Percentiles rank a stretch among this genome's conserved stretches.
Evolutionary conservation across 2,113 vertebrate species (phyloP).

Genomic region (Boulengeromyrus knoepffleri): DNA sequence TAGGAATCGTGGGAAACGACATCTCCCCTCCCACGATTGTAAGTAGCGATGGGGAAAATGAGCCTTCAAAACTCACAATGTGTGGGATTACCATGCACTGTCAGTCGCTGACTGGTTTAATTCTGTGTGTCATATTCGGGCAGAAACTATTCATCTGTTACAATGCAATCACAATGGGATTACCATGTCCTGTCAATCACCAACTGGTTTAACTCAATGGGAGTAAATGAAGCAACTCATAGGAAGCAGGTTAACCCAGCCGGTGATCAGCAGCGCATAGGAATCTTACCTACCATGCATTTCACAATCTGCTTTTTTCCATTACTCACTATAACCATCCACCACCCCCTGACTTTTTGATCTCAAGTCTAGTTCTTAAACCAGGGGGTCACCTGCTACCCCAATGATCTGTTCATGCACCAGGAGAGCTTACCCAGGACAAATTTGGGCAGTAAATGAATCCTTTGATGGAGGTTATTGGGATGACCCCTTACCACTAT

Average conservation of each 20-base stretch:
- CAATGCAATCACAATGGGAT: neutral
- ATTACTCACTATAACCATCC: neutral
- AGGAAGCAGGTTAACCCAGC: neutral
- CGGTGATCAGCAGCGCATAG: neutral
- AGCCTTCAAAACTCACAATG: neutral
- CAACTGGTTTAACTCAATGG: neutral
- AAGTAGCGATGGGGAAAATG: neutral
- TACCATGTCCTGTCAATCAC: neutral
- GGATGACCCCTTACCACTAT: neutral
- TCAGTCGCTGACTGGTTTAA: neutral
- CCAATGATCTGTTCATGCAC: neutral
- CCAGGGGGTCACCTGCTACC: neutral
- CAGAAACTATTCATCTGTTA: neutral
- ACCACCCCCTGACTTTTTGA: neutral
- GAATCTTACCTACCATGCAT: neutral
- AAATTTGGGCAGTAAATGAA: neutral
- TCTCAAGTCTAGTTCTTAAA: neutral
- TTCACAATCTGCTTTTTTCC: neutral
- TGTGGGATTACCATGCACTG: slow-evolving; percentile 2
- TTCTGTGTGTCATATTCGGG: neutral
- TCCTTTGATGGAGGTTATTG: neutral
- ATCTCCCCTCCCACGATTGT: neutral
- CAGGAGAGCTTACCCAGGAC: neutral
- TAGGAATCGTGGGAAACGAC: neutral
- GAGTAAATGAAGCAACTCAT: neutral